Evolutionary conservation across 2,113 vertebrate species (phyloP), one percentile per base, ranked within the genome.

Genomic region (Eolophus roseicapilla): DNA sequence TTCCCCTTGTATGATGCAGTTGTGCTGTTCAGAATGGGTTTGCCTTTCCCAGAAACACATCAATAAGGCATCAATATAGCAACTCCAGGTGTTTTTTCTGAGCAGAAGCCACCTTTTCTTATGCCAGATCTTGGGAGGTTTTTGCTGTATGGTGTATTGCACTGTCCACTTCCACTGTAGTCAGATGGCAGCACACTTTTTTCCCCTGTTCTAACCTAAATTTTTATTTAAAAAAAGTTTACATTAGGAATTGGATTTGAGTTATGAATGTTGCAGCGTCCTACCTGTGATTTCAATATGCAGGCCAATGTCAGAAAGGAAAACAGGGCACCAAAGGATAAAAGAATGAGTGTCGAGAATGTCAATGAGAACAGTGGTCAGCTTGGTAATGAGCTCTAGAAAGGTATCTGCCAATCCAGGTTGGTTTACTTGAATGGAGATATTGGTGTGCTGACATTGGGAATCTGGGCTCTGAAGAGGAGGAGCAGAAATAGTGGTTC

Each of bases 21-120:
- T 67, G 16, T n/a, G 7, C 35, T 67, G 17, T 31, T 81, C 49
- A 55, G 57, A 29, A 41, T 0, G 0, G 28, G 21, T 41, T 20
- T 71, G 39, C n/a, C 39, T 85, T 71, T 81, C 55, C 8, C 57
- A 64, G 46, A 53, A 85, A 62, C 33, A 29, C 31, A 35, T 43
- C 15, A 82, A 21, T 77, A 19, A 25, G 52, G 31, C n/a, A 46
- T 37, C 49, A n/a, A 0, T 68, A 25, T 0, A 11, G 27, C 41
- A 57, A 17, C 37, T 44, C 20, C 53, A 83, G 62, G 8, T 77
- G 27, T 44, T 73, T 77, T 65, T 47, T 62, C 17, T 44, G 37
- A 29, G 20, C 68, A 49, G 13, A 71, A 33, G 13, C 35, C 93
- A 80, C 71, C 3, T 2, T 64, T 64, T 80, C 59, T 65, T 39